Percentiles rank a stretch among this genome's conserved stretches.
Evolutionary conservation across 2,797 vertebrate species (phyloP).

Genomic region (Danio albolineatus): DNA sequence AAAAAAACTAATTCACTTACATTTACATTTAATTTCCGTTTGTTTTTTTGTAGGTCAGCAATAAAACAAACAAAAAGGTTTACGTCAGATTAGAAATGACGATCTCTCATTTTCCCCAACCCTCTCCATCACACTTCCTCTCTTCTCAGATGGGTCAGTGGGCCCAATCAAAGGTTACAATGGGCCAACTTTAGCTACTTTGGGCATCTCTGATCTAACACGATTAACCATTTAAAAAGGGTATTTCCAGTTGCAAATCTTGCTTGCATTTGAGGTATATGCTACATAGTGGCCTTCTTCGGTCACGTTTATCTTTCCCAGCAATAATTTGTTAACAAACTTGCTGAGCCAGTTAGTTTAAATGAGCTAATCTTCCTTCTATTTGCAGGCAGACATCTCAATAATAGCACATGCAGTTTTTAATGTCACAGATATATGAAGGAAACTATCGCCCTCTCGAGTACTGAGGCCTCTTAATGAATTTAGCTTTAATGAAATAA

Average conservation of each 20-base stretch:
- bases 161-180: too few species aligned
- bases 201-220: too few species aligned
- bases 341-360: neutral
- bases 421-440: neutral
- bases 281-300: neutral
- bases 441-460: neutral
- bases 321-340: neutral
- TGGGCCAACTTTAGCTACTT: too few species aligned
- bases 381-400: neutral
- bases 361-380: neutral
- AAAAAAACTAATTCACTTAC: too few species aligned
- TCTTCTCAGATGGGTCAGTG: too few species aligned
- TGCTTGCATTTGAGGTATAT: neutral
- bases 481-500: constrained; percentile 1
- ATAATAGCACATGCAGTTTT: neutral
- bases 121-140: too few species aligned
- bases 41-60: too few species aligned
- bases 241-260: neutral
- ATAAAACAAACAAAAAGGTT: too few species aligned
- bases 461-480: neutral
- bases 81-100: too few species aligned
- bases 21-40: too few species aligned
- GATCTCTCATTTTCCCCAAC: too few species aligned
- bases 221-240: neutral
- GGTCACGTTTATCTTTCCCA: neutral